These are phyloP conservation scores for Argyra leucocephala DNA, from an alignment of 2,888 invertebrate species.

Conservation along the genomic window DNA sequence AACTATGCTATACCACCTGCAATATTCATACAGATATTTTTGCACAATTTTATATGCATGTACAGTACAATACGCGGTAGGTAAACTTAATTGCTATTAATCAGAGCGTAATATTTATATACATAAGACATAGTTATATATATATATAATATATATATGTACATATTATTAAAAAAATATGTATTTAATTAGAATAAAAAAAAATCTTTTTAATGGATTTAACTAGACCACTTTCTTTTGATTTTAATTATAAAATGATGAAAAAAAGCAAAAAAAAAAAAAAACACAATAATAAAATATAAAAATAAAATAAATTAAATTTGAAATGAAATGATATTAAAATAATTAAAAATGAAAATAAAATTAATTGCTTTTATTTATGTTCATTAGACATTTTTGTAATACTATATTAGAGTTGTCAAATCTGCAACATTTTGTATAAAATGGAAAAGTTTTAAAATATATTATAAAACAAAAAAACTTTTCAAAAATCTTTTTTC, in stretches of 20 bases:
- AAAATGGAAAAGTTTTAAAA: too few relatives aligned
- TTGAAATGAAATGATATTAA: not conserved
- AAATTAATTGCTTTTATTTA: not conserved
- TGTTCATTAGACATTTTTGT: not conserved
- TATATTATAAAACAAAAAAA: too few relatives aligned
- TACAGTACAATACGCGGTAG: not conserved
- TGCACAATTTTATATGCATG: not conserved
- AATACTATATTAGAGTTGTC: too few relatives aligned
- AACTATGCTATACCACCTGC: not conserved
- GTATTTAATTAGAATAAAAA: conserved; percentile 7
- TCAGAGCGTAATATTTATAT: conserved; percentile 9
- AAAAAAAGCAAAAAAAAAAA: not conserved
- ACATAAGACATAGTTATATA: not conserved
- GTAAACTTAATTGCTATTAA: conserved; percentile 8
- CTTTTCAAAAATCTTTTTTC: too few relatives aligned
- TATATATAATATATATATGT: not conserved
- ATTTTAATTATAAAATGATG: conserved; percentile 7
- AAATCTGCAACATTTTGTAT: too few relatives aligned
- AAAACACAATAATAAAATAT: not conserved
- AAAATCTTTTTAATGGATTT: conserved; percentile 8
- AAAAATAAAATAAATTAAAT: not conserved
- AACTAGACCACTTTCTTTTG: conserved; percentile 6
- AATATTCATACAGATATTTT: too few relatives aligned
- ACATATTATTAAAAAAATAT: not conserved
- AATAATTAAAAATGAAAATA: not conserved